Conservation (phyloP, 92 coral and sea anemone genomes). For the Meandrina meandrites region DNA sequence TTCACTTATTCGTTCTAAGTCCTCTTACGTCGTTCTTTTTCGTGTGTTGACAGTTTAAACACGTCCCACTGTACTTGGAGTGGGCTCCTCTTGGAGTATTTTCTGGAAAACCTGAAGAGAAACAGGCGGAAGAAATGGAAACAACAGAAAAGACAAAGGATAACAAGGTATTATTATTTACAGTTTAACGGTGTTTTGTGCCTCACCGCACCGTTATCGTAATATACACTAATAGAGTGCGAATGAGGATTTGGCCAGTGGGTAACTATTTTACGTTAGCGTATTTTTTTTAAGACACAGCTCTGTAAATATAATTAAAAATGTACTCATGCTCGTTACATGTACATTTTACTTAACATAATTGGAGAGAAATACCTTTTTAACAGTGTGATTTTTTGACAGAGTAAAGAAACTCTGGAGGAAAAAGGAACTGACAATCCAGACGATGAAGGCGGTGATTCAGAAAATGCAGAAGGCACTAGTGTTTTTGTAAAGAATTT, state of each 20-base stretch:
- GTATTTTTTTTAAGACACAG: no score
- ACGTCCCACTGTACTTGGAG: slow-evolving; percentile 89
- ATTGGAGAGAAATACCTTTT: background rate
- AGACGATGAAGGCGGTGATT: slow-evolving; percentile 54
- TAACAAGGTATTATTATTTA: slow-evolving; percentile 26
- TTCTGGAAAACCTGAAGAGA: slow-evolving; percentile 40
- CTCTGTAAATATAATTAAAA: background rate
- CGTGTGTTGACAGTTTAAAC: slow-evolving; percentile 66
- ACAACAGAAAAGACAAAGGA: background rate
- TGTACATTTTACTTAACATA: no score
- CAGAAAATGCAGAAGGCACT: slow-evolving; percentile 72
- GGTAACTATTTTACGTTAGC: no score
- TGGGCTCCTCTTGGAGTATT: slow-evolving; percentile 98
- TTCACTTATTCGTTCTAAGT: no score
- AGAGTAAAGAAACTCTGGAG: slow-evolving; percentile 1
- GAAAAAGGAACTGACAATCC: background rate
- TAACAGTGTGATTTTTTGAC: background rate
- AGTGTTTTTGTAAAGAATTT: slow-evolving; percentile 93
- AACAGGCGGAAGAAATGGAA: slow-evolving; percentile 25
- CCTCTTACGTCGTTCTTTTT: background rate
- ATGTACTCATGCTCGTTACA: background rate
- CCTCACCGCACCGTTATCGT: background rate
- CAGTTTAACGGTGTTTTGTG: background rate
- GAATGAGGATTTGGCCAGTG: background rate
- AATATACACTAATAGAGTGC: background rate